A percentile compares a stretch with the other conserved stretches of the same genome.
phyloP scores from a whole-genome alignment of 2,888 invertebrate species.

The Polyommatus icarus region DNA sequence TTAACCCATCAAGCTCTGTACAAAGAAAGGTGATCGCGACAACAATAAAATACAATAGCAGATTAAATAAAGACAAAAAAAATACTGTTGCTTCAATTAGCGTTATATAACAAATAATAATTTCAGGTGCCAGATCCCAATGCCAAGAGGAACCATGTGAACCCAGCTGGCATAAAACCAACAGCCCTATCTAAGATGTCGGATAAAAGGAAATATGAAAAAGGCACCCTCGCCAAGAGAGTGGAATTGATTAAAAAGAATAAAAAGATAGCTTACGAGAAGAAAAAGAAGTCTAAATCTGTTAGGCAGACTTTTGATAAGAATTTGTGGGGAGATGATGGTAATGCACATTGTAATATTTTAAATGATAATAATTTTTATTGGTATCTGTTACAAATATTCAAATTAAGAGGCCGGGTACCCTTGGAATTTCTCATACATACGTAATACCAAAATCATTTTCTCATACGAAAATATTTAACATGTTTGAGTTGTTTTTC shows the following conservation, averaged over 20 bases:
- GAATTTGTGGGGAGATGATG: constrained; percentile 85
- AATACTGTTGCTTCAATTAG: background rate
- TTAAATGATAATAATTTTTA: background rate
- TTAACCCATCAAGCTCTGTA: no score
- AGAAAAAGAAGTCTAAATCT: constrained; percentile 64
- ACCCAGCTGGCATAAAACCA: constrained; percentile 59
- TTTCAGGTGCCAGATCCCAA: constrained; percentile 84
- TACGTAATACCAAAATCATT: no score
- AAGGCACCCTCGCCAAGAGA: constrained; percentile 77
- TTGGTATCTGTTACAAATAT: no score
- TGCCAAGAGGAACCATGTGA: constrained; percentile 75
- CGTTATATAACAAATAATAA: background rate
- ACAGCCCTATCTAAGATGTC: constrained; percentile 73
- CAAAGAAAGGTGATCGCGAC: no score
- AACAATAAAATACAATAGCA: no score
- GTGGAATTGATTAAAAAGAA: constrained; percentile 72
- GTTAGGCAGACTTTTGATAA: constrained; percentile 75
- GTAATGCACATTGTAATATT: constrained; percentile 47
- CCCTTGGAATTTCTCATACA: no score
- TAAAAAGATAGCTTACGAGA: constrained; percentile 61
- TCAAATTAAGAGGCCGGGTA: no score
- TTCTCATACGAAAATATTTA: no score
- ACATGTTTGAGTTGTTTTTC: no score
- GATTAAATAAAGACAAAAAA: no score
- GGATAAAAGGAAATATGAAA: constrained; percentile 63